A percentile compares a stretch with the other conserved stretches of the same genome.
Conservation (phyloP, 1,140 invertebrate species). For the Drosophila persimilis region DNA sequence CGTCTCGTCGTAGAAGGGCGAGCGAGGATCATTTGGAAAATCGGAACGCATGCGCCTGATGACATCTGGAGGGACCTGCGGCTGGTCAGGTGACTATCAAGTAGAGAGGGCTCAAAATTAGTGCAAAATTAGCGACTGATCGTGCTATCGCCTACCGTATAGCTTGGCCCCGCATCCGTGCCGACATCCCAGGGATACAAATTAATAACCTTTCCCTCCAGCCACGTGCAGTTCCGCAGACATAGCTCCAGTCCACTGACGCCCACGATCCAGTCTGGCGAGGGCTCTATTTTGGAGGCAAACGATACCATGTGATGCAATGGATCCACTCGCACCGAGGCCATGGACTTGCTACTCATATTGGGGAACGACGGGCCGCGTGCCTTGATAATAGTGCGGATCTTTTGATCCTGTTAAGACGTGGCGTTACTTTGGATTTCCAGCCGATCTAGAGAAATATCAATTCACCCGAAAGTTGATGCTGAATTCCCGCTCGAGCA, state of each 20-base stretch:
- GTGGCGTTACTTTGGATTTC: not conserved
- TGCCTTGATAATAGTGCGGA: slow-evolving; percentile 99
- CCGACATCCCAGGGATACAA: slow-evolving; percentile 98
- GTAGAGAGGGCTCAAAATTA: slow-evolving; percentile 5
- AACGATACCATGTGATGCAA: slow-evolving; percentile 96
- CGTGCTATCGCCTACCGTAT: slow-evolving; percentile 87
- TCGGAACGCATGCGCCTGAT: slow-evolving; percentile 93
- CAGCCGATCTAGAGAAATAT: accelerated
- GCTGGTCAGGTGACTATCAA: slow-evolving; percentile 90
- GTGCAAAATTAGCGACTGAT: slow-evolving; percentile 8
- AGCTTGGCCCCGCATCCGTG: slow-evolving; percentile 96
- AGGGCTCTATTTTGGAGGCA: slow-evolving; percentile 97
- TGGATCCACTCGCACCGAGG: slow-evolving; percentile 95
- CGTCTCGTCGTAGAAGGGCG: slow-evolving; percentile 94
- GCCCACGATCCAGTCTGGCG: slow-evolving; percentile 99
- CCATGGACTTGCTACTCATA: slow-evolving; percentile 94
- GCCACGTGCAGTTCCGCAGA: slow-evolving; percentile 95
- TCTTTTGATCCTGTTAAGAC: slow-evolving; percentile 90
- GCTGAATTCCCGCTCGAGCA: slow-evolving; percentile 97
- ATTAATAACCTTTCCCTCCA: slow-evolving; percentile 92
- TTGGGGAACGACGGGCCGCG: slow-evolving; percentile 96
- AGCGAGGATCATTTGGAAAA: slow-evolving; percentile 91
- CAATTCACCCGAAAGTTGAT: slow-evolving; percentile 81
- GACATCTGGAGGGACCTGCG: slow-evolving; percentile 90
- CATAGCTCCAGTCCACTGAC: slow-evolving; percentile 96